These are phyloP conservation scores for Toxostoma redivivum DNA, from an alignment of 2,113 vertebrate species.

Conservation along the genomic window DNA sequence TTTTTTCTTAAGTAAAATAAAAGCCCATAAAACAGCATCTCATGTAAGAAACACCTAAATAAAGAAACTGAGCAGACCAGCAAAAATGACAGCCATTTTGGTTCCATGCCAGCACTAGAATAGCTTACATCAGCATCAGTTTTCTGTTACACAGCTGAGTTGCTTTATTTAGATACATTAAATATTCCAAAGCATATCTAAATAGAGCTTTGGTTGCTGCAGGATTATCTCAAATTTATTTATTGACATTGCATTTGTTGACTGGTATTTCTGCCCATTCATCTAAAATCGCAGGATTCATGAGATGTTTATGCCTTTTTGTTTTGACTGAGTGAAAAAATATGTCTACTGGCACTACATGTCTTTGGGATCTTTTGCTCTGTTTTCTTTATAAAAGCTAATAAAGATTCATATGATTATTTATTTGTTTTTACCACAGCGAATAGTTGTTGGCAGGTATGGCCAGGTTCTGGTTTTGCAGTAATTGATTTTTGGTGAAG, in stretches of 20 bases:
- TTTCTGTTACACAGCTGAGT: slow-evolving; percentile 48
- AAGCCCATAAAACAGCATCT: not conserved
- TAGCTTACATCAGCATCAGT: slow-evolving; percentile 20
- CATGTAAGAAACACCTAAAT: slow-evolving; percentile 35
- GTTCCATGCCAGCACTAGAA: slow-evolving; percentile 29
- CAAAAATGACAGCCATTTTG: slow-evolving; percentile 47
- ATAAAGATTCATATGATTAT: not conserved
- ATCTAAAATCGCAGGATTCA: not conserved
- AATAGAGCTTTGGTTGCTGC: slow-evolving; percentile 45
- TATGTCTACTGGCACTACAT: not conserved
- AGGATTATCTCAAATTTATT: slow-evolving; percentile 40
- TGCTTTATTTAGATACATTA: slow-evolving; percentile 50
- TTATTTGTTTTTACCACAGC: not conserved
- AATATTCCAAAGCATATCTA: slow-evolving; percentile 36
- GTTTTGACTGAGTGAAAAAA: slow-evolving; percentile 44
- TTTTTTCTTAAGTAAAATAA: not conserved
- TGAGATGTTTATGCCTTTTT: slow-evolving; percentile 17
- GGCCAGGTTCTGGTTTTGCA: not conserved
- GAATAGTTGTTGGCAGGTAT: not conserved
- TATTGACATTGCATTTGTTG: slow-evolving; percentile 15
- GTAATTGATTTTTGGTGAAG: not conserved
- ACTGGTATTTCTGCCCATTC: slow-evolving; percentile 32
- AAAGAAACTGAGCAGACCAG: slow-evolving; percentile 46
- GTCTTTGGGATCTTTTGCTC: not conserved
- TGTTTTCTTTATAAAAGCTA: not conserved